These are phyloP conservation scores for Leptocoma aspasia DNA, from an alignment of 2,113 vertebrate genomes.

Conservation along the genomic window DNA sequence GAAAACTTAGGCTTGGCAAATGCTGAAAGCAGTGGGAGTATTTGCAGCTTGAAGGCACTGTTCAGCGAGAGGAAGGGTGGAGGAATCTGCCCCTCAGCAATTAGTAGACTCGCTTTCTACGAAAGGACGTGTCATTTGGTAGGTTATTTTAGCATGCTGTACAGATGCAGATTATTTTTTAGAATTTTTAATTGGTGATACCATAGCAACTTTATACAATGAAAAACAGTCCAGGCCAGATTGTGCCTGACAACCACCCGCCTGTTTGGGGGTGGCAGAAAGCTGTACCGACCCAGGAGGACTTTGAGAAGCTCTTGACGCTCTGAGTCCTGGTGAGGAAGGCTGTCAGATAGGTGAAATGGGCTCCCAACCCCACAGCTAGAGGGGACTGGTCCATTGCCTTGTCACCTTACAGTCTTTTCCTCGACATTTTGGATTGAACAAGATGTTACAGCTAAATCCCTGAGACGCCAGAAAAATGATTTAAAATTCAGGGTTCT, in stretches of 20 bases:
- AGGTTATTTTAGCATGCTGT: constrained; percentile 69
- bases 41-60: constrained; percentile 65
- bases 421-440: not conserved
- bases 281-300: constrained; percentile 25
- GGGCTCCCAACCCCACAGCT: not conserved
- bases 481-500: not conserved
- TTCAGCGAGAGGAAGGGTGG: constrained; percentile 54
- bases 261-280: constrained; percentile 62
- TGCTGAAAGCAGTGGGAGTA: constrained; percentile 59
- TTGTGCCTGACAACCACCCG: constrained; percentile 63
- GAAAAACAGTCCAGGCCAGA: constrained; percentile 63
- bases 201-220: constrained; percentile 70
- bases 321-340: not conserved
- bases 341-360: not conserved
- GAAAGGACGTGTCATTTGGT: constrained; percentile 67
- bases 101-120: constrained; percentile 66
- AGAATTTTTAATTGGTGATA: constrained; percentile 68
- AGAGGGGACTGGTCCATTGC: not conserved
- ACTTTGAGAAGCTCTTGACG: not conserved
- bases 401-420: not conserved
- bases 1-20: constrained; percentile 58
- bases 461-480: not conserved
- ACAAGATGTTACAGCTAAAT: not conserved
- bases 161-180: constrained; percentile 70
- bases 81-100: constrained; percentile 66